Conservation (phyloP, 2,888 invertebrate species). For the Balanococcus diminutus region DNA sequence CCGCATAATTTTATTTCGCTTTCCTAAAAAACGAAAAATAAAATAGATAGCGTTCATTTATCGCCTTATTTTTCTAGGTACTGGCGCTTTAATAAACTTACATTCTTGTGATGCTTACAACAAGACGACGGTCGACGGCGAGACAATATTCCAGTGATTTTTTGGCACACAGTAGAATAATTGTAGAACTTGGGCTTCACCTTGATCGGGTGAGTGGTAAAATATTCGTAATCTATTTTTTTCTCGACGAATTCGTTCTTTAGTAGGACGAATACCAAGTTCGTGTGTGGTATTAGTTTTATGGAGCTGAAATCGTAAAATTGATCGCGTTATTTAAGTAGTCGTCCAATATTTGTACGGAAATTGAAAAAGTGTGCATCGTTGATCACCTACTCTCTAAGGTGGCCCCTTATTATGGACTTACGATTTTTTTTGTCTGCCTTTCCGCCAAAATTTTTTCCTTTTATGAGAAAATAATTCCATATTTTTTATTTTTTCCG, state of each 20-base stretch:
- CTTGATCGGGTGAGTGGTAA: conserved; percentile 26
- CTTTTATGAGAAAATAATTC: no score
- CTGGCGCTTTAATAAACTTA: neutral
- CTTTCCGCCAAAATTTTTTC: no score
- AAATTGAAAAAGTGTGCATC: no score
- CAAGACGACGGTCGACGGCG: conserved; percentile 45
- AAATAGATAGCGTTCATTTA: neutral
- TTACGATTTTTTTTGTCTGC: no score
- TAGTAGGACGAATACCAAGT: conserved; percentile 30
- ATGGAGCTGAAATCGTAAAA: neutral
- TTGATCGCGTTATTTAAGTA: neutral
- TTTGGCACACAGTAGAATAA: conserved; percentile 44
- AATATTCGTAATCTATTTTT: neutral
- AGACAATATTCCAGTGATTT: conserved; percentile 39
- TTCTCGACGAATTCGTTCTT: neutral
- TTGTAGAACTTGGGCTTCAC: conserved; percentile 3
- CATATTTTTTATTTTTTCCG: no score
- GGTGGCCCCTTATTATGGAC: no score
- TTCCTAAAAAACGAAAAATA: no score
- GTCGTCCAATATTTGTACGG: no score
- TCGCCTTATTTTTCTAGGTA: neutral
- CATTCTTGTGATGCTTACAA: conserved; percentile 30
- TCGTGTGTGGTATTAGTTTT: conserved; percentile 43
- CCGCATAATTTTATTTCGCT: neutral
- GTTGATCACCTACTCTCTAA: no score